A percentile compares a stretch with the other conserved stretches of the same genome.
These are phyloP conservation scores for Coilia nasus DNA, from an alignment of 2,797 vertebrate species.

Conservation along the genomic window DNA sequence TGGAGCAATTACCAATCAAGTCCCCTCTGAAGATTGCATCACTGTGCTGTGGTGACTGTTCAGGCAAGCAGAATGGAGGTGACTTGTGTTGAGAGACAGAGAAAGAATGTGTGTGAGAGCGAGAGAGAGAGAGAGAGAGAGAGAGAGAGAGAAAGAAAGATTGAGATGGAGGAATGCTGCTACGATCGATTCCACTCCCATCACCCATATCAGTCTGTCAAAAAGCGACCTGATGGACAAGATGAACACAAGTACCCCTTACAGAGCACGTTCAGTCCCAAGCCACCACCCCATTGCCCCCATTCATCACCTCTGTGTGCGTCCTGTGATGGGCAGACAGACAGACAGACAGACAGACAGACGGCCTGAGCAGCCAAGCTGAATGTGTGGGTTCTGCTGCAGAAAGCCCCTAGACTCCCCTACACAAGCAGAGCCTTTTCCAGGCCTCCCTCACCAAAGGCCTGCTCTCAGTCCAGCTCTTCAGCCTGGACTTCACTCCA, in stretches of 20 bases:
- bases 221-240: background rate
- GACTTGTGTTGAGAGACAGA: conserved; percentile 40
- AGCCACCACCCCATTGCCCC: background rate
- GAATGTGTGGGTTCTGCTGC: conserved; percentile 35
- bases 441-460: conserved; percentile 32
- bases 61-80: background rate
- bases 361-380: conserved; percentile 38
- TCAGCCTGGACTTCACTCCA: conserved; percentile 51
- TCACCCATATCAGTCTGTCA: background rate
- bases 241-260: background rate
- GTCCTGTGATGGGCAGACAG: conserved; percentile 35
- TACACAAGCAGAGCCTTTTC: conserved; percentile 50
- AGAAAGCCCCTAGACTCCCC: conserved; percentile 51
- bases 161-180: background rate
- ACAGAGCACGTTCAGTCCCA: background rate
- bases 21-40: background rate
- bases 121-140: conserved; percentile 34
- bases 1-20: background rate
- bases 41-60: background rate
- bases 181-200: background rate
- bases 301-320: conserved; percentile 17
- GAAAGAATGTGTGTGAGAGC: conserved; percentile 28
- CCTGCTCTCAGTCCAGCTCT: conserved; percentile 66
- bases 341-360: conserved; percentile 41
- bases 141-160: too few relatives aligned